Base-by-base conservation (phyloP, 92 coral and sea anemone genomes). In the Bergia sp. region DNA sequence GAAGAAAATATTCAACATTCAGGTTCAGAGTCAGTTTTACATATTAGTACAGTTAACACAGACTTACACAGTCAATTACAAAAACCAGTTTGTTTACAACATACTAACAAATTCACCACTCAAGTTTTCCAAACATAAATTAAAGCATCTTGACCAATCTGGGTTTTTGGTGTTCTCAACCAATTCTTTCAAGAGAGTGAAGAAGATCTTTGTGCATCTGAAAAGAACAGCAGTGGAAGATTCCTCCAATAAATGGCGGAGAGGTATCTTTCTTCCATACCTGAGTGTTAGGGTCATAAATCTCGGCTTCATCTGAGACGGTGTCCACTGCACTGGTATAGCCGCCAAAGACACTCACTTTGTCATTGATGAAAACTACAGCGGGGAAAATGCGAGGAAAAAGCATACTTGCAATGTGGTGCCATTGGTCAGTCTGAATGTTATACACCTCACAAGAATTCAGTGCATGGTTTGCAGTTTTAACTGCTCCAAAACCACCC, bases 401-500 rank as follows among this genome's bases (percentile, higher is more conserved):
- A 37, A 84, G 21, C 87, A 84, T 84, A 11, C 87, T 84, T 6
- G 87, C 16, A 49, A 84, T 45, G 41, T 84, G 87, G 36, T 84
- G 87, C 87, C 87, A 84, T 7, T 84, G 79, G 41, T 84, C 67
- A 5, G 65, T 67, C 65, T 84, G 87, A 73, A 84, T 37, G 79
- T 11, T 84, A 13, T 84, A 84, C 47, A 84, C 87, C 77, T 84
- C 87, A 16, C 87, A 84, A 6, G 87, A 84, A 47, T 84, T 84
- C 65, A 84, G n/a, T 72, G 87, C 87, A 84, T 84, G 87, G 65
- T 84, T 84, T 42, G 87, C 55, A 4, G 87, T 84, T 38, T 84
- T 84, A 18, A 84, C 57, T 71, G 87, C 87, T 10, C 87, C 87
- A 84, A 84, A 84, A 84, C 87, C 87, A 69, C 87, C 87, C 44